Percentiles rank a stretch among this genome's conserved stretches.
Conservation (phyloP, 2,888 invertebrate genomes). For the Dioctria linearis region DNA sequence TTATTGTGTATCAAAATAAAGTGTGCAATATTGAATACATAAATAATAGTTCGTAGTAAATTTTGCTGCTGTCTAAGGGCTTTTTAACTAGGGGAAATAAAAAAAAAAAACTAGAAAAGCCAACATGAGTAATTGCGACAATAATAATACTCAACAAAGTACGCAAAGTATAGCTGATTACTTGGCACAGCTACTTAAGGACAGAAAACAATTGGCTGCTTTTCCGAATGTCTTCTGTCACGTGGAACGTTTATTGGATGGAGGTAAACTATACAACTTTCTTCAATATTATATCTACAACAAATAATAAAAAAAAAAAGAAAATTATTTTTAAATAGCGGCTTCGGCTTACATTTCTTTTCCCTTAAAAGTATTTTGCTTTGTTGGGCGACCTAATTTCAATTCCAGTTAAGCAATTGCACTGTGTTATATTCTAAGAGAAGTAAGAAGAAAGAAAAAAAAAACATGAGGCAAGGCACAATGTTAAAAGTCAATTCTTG, state of each 20-base stretch:
- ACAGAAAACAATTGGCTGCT: slow-evolving; percentile 99
- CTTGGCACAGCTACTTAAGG: slow-evolving; percentile 99
- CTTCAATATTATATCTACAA: not conserved
- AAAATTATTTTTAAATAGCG: no score
- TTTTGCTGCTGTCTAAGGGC: not conserved
- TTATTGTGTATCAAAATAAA: not conserved
- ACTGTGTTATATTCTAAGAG: no score
- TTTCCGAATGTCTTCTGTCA: slow-evolving; percentile 99
- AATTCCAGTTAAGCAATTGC: not conserved
- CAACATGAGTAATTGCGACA: slow-evolving; percentile 71
- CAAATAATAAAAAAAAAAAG: no score
- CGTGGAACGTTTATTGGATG: slow-evolving; percentile 98
- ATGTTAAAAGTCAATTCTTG: slow-evolving; percentile 34
- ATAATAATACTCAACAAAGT: slow-evolving; percentile 74
- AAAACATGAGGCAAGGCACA: not conserved
- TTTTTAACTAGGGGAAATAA: slow-evolving; percentile 1
- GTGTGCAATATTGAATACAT: slow-evolving; percentile 26
- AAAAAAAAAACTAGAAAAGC: slow-evolving; percentile 52
- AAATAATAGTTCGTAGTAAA: slow-evolving; percentile 33
- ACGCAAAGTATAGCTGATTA: slow-evolving; percentile 99
- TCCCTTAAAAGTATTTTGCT: not conserved
- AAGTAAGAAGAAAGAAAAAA: not conserved
- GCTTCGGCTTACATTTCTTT: slow-evolving; percentile 49
- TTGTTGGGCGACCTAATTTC: slow-evolving; percentile 8
- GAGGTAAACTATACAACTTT: slow-evolving; percentile 81